phyloP scores from a whole-genome alignment of 2,113 vertebrate species.

The Psettodes erumei region DNA sequence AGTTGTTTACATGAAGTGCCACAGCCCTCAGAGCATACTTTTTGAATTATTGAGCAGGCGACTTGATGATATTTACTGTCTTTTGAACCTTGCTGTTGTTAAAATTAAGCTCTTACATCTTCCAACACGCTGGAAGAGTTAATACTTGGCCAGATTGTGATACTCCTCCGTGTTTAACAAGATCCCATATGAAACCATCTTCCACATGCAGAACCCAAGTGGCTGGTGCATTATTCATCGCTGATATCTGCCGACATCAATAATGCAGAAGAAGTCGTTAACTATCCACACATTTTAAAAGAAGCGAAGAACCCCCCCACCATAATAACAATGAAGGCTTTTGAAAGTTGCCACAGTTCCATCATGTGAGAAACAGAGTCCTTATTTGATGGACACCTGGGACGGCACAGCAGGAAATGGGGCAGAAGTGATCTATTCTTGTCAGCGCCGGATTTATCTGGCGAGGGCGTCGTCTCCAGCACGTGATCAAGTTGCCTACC shows the following conservation, averaged over 20 bases:
- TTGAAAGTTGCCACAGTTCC: conserved; percentile 28
- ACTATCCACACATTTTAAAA: conserved; percentile 51
- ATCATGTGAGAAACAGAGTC: conserved; percentile 10
- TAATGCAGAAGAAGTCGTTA: conserved; percentile 66
- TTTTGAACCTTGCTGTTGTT: conserved; percentile 31
- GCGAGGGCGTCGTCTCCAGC: conserved; percentile 8
- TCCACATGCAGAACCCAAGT: conserved; percentile 40
- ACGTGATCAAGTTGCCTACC: conserved; percentile 6
- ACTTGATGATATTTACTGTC: conserved; percentile 32
- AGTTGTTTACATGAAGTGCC: conserved; percentile 45
- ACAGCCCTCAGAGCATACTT: conserved; percentile 31
- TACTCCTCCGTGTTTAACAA: conserved; percentile 46
- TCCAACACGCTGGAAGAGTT: conserved; percentile 19
- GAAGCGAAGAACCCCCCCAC: conserved; percentile 6
- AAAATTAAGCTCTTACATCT: conserved; percentile 36
- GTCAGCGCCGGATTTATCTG: conserved; percentile 32
- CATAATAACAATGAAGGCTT: conserved; percentile 26
- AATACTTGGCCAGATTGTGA: conserved; percentile 20
- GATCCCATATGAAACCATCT: conserved; percentile 31
- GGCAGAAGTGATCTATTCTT: conserved; percentile 57
- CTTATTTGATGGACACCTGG: conserved; percentile 46
- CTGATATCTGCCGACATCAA: conserved; percentile 62
- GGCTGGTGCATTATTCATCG: conserved; percentile 72
- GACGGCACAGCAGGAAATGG: conserved; percentile 48
- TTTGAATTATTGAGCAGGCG: conserved; percentile 34